phyloP scores from a whole-genome alignment of 1,140 invertebrate genomes.

The Lordiphosa stackelbergi region DNA sequence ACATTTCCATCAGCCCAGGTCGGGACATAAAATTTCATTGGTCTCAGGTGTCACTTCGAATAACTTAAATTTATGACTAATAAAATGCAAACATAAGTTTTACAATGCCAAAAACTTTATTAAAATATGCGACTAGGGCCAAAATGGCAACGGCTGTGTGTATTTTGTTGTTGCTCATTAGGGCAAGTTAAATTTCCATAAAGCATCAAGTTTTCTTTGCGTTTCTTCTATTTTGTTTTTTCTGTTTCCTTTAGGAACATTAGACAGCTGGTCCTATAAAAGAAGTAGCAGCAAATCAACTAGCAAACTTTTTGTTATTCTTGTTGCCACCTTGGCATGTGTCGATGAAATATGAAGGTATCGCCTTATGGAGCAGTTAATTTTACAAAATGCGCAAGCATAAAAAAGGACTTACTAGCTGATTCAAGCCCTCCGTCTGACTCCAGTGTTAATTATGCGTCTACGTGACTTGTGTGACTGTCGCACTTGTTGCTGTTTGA shows the following conservation, averaged over 20 bases:
- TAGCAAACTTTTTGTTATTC: slow-evolving; percentile 20
- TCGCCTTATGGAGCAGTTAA: slow-evolving; percentile 47
- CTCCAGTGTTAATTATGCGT: slow-evolving; percentile 53
- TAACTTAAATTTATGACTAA: slow-evolving; percentile 57
- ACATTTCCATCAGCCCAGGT: slow-evolving; percentile 14
- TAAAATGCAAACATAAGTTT: slow-evolving; percentile 64
- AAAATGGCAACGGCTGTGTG: slow-evolving; percentile 13
- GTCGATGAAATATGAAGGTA: slow-evolving; percentile 55
- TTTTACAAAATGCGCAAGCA: slow-evolving; percentile 22
- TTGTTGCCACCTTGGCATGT: slow-evolving; percentile 44
- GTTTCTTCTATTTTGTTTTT: slow-evolving; percentile 10
- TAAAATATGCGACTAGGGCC: slow-evolving; percentile 62
- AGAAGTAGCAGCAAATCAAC: slow-evolving; percentile 59
- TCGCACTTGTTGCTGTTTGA: slow-evolving; percentile 45
- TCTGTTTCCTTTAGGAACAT: slow-evolving; percentile 25
- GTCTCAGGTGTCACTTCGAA: slow-evolving; percentile 52
- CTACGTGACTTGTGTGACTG: slow-evolving; percentile 39
- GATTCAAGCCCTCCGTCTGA: slow-evolving; percentile 10
- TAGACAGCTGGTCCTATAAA: slow-evolving; percentile 58
- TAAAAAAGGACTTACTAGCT: neutral
- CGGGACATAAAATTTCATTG: slow-evolving; percentile 50
- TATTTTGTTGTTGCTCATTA: slow-evolving; percentile 48
- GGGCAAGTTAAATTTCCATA: slow-evolving; percentile 67
- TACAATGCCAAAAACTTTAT: slow-evolving; percentile 58
- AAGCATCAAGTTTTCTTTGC: slow-evolving; percentile 46